Conservation (phyloP, 1,140 invertebrate genomes). For the Drosophila subobscura region DNA sequence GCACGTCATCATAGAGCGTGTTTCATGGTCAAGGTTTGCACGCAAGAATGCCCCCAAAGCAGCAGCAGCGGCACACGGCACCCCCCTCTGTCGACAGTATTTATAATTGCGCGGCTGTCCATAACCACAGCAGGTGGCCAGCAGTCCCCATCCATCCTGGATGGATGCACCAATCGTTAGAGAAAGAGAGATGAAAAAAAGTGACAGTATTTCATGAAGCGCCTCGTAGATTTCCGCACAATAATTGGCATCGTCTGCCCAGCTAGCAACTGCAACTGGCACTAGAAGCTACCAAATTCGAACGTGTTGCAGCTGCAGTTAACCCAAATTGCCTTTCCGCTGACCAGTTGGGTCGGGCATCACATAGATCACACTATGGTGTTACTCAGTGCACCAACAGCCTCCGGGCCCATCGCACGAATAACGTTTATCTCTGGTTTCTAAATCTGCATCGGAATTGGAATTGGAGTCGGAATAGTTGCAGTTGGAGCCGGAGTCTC, state of each 20-base stretch:
- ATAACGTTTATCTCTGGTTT: slow-evolving; percentile 47
- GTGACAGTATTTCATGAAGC: slow-evolving; percentile 73
- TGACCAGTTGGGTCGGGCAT: slow-evolving; percentile 50
- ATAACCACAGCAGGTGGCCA: slow-evolving; percentile 6
- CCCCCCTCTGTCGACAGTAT: slow-evolving; percentile 2
- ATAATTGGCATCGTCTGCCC: slow-evolving; percentile 50
- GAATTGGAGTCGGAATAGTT: slow-evolving; percentile 4
- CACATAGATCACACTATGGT: slow-evolving; percentile 35
- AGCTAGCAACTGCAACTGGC: slow-evolving; percentile 12
- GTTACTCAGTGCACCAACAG: slow-evolving; percentile 10
- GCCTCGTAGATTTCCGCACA: slow-evolving; percentile 59
- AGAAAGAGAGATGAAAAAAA: slow-evolving; percentile 55
- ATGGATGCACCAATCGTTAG: slow-evolving; percentile 7
- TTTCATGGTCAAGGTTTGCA: slow-evolving; percentile 76
- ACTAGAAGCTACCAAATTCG: neutral
- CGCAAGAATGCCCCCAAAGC: slow-evolving; percentile 58
- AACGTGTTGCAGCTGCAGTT: slow-evolving; percentile 67
- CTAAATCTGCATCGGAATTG: slow-evolving; percentile 5
- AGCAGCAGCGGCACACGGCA: slow-evolving; percentile 27
- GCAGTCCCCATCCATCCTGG: slow-evolving; percentile 6
- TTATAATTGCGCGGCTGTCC: slow-evolving; percentile 21
- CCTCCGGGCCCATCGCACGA: slow-evolving; percentile 63
- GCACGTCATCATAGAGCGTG: slow-evolving; percentile 43
- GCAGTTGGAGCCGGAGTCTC: slow-evolving; percentile 5
- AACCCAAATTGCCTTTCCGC: slow-evolving; percentile 69